Percentiles rank a stretch among this genome's conserved stretches.
These are phyloP conservation scores for Julus scanicus DNA, from an alignment of 2,888 invertebrate species.

Conservation along the genomic window DNA sequence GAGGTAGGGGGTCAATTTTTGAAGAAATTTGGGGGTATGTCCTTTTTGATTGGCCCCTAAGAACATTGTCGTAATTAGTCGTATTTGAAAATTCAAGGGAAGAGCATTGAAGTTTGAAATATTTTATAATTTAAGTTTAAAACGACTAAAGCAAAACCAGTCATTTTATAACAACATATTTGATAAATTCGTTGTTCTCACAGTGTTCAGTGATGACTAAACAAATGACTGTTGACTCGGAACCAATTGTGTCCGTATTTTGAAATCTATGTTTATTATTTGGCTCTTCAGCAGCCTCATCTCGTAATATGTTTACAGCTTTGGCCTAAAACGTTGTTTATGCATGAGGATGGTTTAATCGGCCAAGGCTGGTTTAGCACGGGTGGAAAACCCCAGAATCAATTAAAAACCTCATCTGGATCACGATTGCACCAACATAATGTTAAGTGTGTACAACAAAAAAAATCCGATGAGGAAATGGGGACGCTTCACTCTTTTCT, in stretches of 20 bases:
- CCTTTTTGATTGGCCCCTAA: no score
- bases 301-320: not conserved
- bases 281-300: not conserved
- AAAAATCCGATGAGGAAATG: slow-evolving; percentile 24
- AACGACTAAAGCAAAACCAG: no score
- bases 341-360: not conserved
- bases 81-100: no score
- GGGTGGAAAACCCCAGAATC: slow-evolving; percentile 18
- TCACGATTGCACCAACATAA: slow-evolving; percentile 10
- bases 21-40: no score
- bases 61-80: no score
- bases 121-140: no score
- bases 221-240: no score
- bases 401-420: slow-evolving; percentile 39
- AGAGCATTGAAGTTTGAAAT: no score
- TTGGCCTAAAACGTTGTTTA: not conserved
- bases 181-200: no score
- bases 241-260: not conserved
- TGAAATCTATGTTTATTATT: not conserved
- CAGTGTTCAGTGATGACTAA: no score
- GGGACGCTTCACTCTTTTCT: not conserved
- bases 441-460: not conserved
- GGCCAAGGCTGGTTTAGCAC: slow-evolving; percentile 13
- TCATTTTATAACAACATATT: no score
- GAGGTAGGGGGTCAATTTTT: no score